phyloP scores from a whole-genome alignment of 2,888 invertebrate genomes.

The Scaeva pyrastri region DNA sequence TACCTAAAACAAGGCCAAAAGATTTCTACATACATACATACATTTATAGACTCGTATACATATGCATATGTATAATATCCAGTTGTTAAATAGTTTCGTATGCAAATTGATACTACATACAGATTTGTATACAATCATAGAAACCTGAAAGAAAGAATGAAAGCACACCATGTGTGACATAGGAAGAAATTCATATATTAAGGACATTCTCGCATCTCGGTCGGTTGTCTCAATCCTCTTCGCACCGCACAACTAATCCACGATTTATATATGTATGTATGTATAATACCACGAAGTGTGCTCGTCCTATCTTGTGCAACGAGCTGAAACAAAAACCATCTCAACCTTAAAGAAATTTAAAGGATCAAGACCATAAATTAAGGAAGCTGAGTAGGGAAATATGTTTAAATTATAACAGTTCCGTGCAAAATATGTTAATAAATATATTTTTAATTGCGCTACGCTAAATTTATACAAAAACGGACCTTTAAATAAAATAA shows the following conservation, averaged over 20 bases:
- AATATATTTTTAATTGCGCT: neutral
- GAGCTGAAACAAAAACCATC: slow-evolving; percentile 57
- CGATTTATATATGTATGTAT: slow-evolving; percentile 13
- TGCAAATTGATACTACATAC: slow-evolving; percentile 57
- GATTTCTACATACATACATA: slow-evolving; percentile 15
- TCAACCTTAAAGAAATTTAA: slow-evolving; percentile 51
- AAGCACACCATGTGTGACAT: slow-evolving; percentile 48
- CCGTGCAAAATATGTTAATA: neutral
- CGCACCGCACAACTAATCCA: slow-evolving; percentile 4
- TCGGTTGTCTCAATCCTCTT: no score
- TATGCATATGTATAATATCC: neutral
- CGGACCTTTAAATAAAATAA: no score
- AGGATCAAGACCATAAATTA: slow-evolving; percentile 36
- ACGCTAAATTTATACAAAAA: no score
- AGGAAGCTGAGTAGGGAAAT: slow-evolving; percentile 28
- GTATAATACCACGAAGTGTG: slow-evolving; percentile 7
- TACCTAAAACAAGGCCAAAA: slow-evolving; percentile 49
- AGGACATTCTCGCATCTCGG: slow-evolving; percentile 37
- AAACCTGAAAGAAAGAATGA: slow-evolving; percentile 7
- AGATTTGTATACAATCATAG: neutral
- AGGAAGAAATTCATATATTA: slow-evolving; percentile 37
- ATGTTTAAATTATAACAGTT: slow-evolving; percentile 40
- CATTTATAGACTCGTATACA: no score
- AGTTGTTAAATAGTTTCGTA: slow-evolving; percentile 66
- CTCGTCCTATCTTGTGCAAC: slow-evolving; percentile 46